Evolutionary conservation across 2,888 invertebrate species (phyloP), one percentile per base, ranked within the genome.

Genomic region (Diplazon laetatorius): DNA sequence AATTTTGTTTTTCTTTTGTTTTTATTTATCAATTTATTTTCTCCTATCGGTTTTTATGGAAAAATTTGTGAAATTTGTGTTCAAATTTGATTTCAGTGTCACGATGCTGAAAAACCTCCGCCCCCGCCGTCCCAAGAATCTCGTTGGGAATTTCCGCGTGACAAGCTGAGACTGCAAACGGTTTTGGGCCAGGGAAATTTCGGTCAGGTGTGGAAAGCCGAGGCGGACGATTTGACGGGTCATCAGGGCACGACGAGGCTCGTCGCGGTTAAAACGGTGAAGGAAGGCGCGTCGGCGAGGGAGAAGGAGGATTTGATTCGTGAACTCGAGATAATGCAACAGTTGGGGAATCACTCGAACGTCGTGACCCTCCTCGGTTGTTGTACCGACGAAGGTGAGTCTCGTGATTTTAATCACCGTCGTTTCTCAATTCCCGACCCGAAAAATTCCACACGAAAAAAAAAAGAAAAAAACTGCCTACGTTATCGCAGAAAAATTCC

Each of bases 221-320:
- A 96, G 90, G 96, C 96, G 0, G 95, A 96, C 84, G 96, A 96
- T 86, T 92, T 96, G 71, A 94, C 94, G 57, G 95, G 95, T 0
- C 95, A 95, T 86, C 94, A 95, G 82, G 95, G 95, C 0, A 93
- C 95, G 78, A 96, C 96, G 18, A 92, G 96, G 74, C 93, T 95
- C 78, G 97, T 97, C n/a, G 97, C 97, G 3, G 96, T 97, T 6
- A 97, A 97, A 90, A 96, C 95, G 9, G 95, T 96, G 69, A 95
- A 96, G 87, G 95, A 95, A 83, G 94, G 95, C 44, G 95, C 96
- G 6, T 94, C 95, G 16, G 94, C 95, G 83, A 94, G 95, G 79
- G 96, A 96, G 84, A 95, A 95, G 85, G 95, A 95, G 81, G 96
- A 96, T 87, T 91, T 96, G 25, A 92, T 95, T 35, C 93, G 94